Conservation (phyloP, 2,888 invertebrate genomes). For the Ectemnius cavifrons region DNA sequence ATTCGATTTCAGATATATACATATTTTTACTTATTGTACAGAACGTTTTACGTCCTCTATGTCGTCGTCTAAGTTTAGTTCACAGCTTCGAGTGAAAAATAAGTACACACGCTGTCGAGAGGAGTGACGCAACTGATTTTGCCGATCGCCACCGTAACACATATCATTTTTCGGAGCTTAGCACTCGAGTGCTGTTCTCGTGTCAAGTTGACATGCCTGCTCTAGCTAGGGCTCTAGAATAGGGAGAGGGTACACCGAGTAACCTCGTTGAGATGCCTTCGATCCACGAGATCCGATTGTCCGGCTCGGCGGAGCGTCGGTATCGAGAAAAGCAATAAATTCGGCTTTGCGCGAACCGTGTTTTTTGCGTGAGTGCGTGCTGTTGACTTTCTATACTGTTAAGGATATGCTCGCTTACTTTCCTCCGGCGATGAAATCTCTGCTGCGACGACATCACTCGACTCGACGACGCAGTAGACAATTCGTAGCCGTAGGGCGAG, state of each 20-base stretch:
- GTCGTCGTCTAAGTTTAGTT: no score
- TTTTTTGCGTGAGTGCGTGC: slow-evolving; percentile 16
- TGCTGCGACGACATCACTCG: no score
- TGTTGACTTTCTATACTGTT: slow-evolving; percentile 9
- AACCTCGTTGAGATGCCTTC: no score
- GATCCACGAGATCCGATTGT: not conserved
- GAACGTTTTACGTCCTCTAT: no score
- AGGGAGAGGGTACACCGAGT: no score
- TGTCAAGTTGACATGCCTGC: slow-evolving; percentile 12
- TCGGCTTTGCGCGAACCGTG: slow-evolving; percentile 22
- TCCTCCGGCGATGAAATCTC: not conserved
- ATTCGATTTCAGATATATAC: no score
- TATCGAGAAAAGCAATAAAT: slow-evolving; percentile 41
- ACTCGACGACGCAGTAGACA: no score
- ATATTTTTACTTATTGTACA: no score
- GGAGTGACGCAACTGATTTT: no score
- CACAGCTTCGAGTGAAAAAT: no score
- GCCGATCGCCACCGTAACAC: slow-evolving; percentile 6
- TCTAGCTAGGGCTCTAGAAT: slow-evolving; percentile 15
- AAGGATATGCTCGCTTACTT: not conserved
- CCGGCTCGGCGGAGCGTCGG: slow-evolving; percentile 1
- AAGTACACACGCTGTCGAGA: no score
- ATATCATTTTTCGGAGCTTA: slow-evolving; percentile 6
- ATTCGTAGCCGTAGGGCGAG: no score
- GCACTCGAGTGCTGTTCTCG: not conserved